Evolutionary conservation across 2,888 invertebrate genomes (phyloP), one percentile per base, ranked within the genome.

Genomic region (Melanchra persicariae): DNA sequence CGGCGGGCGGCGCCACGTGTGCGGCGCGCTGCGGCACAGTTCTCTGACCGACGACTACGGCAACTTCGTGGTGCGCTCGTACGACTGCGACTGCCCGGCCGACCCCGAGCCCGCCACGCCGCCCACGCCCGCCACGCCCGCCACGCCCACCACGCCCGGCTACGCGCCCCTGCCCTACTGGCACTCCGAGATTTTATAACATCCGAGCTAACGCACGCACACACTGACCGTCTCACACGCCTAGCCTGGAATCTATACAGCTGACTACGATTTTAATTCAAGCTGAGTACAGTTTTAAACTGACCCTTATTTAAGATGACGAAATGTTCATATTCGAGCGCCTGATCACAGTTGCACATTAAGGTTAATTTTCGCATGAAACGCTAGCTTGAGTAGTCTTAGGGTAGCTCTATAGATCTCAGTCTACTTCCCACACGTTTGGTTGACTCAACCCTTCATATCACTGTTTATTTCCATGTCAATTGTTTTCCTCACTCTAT

Each of bases 21-120:
- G 94, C 91, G 91, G 94, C 74, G 91, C 91, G 68, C 89, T 92
- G 75, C 92, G 94, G 0, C 96, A 96, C 93, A 90, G 91, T 82
- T 91, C 95, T 75, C 93, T 96, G 58, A 96, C 96, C 12, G 96
- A 96, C 93, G 96, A 96, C 91, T 96, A 96, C 92, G 96, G 96
- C 69, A 96, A 96, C 93, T 96, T 96, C 90, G 92, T 95, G 75
- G 95, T 91, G 85, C 87, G 89, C 85, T 93, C 93, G 73, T 85
- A 90, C 76, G 94, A 94, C 91, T 95, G 95, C 93, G 95, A 95
- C 91, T 95, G 95, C 79, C 92, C 93, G 74, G 87, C 76, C 30
- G 79, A 71, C 1, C 69, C 84, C 63, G 70, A 60, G 70, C 77
- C 63, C 24, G 65, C 58, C 74, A 62, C 74, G 55, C 51, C 73